Percentiles rank a stretch among this genome's conserved stretches.
Evolutionary conservation across 2,797 vertebrate species (phyloP).

Genomic region (Gobio occitaniae): DNA sequence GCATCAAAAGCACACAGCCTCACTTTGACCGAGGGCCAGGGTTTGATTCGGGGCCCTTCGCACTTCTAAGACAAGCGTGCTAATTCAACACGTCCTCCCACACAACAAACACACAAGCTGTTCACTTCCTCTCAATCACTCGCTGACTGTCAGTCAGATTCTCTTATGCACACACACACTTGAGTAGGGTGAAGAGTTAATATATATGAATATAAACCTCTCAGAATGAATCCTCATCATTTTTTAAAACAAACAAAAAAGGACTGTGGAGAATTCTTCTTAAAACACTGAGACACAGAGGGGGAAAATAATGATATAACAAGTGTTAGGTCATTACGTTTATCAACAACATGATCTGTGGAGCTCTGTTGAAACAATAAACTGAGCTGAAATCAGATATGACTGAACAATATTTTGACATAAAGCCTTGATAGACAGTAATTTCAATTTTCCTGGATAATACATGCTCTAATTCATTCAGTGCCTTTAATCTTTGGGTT

Average conservation of each 20-base stretch:
- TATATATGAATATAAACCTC: constrained; percentile 1
- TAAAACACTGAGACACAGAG: not conserved
- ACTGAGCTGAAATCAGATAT: constrained; percentile 22
- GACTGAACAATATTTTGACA: constrained; percentile 10
- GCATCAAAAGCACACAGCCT: constrained; percentile 27
- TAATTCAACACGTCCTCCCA: constrained; percentile 69
- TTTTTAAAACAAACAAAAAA: constrained; percentile 10
- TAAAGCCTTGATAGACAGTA: not conserved
- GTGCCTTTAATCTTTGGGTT: not conserved
- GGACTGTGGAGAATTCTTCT: constrained; percentile 20
- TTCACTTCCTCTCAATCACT: constrained; percentile 22
- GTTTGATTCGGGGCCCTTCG: constrained; percentile 41
- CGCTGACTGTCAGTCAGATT: constrained; percentile 2
- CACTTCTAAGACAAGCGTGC: constrained; percentile 73
- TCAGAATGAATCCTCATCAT: constrained; percentile 18
- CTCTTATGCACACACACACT: not conserved
- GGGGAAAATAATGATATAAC: constrained; percentile 16
- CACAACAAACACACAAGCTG: constrained; percentile 33
- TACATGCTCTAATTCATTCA: constrained; percentile 15
- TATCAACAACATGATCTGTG: constrained; percentile 19
- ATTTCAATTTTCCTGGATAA: not conserved
- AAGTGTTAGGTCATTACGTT: constrained; percentile 10
- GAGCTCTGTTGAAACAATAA: constrained; percentile 34
- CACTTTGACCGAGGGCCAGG: constrained; percentile 2
- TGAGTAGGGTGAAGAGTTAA: not conserved